Base-by-base conservation (phyloP, 2,888 invertebrate species). In the Metallyticus violacea region DNA sequence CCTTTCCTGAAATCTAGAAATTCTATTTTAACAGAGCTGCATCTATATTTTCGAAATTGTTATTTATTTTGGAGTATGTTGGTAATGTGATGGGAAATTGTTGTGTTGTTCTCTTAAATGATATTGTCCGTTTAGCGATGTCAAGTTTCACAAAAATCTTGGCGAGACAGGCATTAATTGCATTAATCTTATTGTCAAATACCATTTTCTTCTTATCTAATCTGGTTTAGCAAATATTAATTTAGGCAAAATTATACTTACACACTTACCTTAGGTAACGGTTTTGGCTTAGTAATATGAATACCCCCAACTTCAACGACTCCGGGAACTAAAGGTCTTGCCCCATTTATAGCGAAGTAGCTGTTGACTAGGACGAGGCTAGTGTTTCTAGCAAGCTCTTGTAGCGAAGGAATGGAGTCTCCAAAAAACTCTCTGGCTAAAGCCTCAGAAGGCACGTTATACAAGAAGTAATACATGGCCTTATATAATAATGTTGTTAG, bases 221-320 rank as follows among this genome's bases (percentile, higher is more conserved):
- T n/a, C n/a, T n/a, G n/a, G n/a, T n/a, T n/a, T n/a, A n/a, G n/a
- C n/a, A n/a, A n/a, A n/a, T n/a, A n/a, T n/a, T n/a, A n/a, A n/a
- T n/a, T n/a, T n/a, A n/a, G n/a, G n/a, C n/a, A n/a, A n/a, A 78
- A 26, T 26, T 78, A 1, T 7, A 2, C 78, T 26, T 25, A 9
- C n/a, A 0, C n/a, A 7, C 86, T 85, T 78, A 90, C 89, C 88
- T 89, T 77, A 15, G 85, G 87, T 15, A 85, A 79, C 15, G 82
- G 77, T 6, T 82, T 85, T 2, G 89, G 90, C 85, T 91, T 91
- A n/a, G 27, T 22, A 79, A 94, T 92, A 87, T 94, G 94, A 86
- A 94, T 90, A 76, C 94, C 95, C 81, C 94, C 94, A 7, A 95
- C 92, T 92, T 93, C 95, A 29, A 95, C 93, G 0, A 95, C 92